Evolutionary conservation across 2,888 invertebrate genomes (phyloP).

Genomic region (Aricia artaxerxes): DNA sequence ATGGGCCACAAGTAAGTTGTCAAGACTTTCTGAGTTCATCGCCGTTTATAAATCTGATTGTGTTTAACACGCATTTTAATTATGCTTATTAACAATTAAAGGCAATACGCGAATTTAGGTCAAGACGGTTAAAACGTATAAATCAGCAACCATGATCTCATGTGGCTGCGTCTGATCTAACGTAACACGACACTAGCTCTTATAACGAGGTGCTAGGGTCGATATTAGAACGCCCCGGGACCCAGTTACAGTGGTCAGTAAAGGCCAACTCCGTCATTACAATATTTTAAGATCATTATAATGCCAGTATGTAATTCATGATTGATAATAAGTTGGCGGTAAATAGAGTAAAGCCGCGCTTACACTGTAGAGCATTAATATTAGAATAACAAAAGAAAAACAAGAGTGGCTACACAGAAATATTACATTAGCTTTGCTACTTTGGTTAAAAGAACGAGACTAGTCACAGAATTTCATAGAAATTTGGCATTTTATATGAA

Average conservation of each 20-base stretch:
- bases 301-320: slow-evolving; percentile 58
- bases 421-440: no score
- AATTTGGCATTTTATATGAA: no score
- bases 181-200: slow-evolving; percentile 45
- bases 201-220: slow-evolving; percentile 48
- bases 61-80: slow-evolving; percentile 76
- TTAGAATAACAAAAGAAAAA: background rate
- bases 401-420: no score
- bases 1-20: background rate
- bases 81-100: slow-evolving; percentile 80
- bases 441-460: no score
- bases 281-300: slow-evolving; percentile 73
- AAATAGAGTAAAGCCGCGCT: slow-evolving; percentile 27
- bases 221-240: slow-evolving; percentile 44
- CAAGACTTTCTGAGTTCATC: slow-evolving; percentile 19
- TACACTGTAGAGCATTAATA: background rate
- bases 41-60: slow-evolving; percentile 39
- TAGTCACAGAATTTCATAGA: no score
- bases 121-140: slow-evolving; percentile 77
- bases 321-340: slow-evolving; percentile 54
- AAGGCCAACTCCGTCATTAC: slow-evolving; percentile 68
- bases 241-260: slow-evolving; percentile 48
- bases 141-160: slow-evolving; percentile 78
- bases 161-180: slow-evolving; percentile 50
- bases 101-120: slow-evolving; percentile 75